phyloP scores from a whole-genome alignment of 2,888 invertebrate species.

The Nymphalis c-album region DNA sequence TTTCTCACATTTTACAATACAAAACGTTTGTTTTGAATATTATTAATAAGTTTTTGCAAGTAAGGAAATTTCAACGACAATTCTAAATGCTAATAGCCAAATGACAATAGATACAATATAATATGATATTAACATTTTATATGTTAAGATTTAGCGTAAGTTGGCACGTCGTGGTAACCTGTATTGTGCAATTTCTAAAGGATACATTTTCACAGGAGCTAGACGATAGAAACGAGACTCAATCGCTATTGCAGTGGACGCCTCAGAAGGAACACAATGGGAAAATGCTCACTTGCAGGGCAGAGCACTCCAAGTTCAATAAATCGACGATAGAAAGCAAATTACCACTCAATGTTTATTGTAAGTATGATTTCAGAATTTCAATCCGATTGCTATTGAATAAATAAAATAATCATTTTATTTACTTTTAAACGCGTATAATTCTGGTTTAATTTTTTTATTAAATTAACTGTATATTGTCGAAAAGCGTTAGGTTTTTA shows the following conservation, averaged over 20 bases:
- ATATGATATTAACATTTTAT: neutral
- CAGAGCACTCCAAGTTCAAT: constrained; percentile 88
- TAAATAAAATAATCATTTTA: neutral
- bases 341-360: constrained; percentile 91
- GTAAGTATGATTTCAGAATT: constrained; percentile 82
- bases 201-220: constrained; percentile 46
- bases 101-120: neutral
- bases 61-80: no score
- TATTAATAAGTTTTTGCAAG: no score
- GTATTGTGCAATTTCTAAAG: constrained; percentile 4
- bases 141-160: constrained; percentile 4
- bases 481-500: no score
- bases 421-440: no score
- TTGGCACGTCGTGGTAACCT: neutral
- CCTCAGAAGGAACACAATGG: constrained; percentile 90
- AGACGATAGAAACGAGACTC: constrained; percentile 90
- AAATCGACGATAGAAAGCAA: constrained; percentile 88
- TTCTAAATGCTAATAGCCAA: no score
- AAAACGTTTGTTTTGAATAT: no score
- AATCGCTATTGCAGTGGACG: constrained; percentile 88
- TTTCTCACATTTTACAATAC: no score
- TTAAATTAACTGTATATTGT: no score
- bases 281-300: constrained; percentile 89
- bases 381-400: neutral
- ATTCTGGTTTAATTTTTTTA: no score